These are phyloP conservation scores for Channa striata DNA, from an alignment of 2,797 vertebrate genomes.

Conservation along the genomic window DNA sequence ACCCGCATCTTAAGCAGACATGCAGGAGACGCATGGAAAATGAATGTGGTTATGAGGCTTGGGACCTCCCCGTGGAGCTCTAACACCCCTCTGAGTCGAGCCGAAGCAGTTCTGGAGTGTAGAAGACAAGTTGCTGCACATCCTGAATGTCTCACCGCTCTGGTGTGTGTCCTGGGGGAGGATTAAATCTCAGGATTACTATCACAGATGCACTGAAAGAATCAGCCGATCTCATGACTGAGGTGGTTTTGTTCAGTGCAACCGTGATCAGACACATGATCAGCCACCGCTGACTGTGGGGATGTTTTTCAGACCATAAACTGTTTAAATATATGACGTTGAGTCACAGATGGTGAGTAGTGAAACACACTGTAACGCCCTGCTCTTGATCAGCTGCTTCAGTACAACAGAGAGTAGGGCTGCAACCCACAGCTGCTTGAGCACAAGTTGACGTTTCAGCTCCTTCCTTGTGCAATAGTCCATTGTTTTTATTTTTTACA, in stretches of 20 bases:
- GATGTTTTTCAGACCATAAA: background rate
- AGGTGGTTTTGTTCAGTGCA: background rate
- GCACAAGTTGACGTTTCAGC: too few species aligned
- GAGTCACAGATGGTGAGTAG: background rate
- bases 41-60: conserved; percentile 48
- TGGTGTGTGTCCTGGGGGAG: background rate
- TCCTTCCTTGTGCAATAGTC: background rate
- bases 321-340: background rate
- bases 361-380: background rate
- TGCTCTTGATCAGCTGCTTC: conserved; percentile 7
- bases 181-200: background rate
- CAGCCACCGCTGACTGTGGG: background rate
- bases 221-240: background rate
- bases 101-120: conserved; percentile 29
- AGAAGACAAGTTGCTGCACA: background rate
- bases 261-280: too few species aligned
- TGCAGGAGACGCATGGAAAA: conserved; percentile 52
- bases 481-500: too few species aligned
- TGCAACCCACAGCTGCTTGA: too few species aligned
- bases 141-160: background rate
- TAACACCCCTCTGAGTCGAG: conserved; percentile 26
- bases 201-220: background rate
- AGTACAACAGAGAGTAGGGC: too few species aligned
- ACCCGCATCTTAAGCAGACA: conserved; percentile 51
- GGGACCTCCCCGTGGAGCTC: conserved; percentile 33